Evolutionary conservation across 2,797 vertebrate genomes (phyloP).

Genomic region (Falco biarmicus): DNA sequence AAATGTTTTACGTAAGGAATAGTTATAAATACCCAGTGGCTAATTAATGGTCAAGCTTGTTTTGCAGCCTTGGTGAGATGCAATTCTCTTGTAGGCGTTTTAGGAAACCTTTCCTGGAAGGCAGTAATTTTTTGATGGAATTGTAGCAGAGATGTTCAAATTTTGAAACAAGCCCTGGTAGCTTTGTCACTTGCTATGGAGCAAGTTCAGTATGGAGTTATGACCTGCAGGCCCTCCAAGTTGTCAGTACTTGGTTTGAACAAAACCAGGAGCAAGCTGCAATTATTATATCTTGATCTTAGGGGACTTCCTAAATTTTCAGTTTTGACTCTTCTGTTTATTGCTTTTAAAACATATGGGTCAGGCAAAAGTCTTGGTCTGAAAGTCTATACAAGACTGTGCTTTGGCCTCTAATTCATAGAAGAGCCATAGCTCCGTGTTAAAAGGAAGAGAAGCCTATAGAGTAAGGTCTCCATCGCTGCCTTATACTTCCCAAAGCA

Average conservation of each 20-base stretch:
- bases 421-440: background rate
- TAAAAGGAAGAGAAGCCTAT: background rate
- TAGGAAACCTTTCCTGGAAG: background rate
- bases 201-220: background rate
- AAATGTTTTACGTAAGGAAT: background rate
- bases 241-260: background rate
- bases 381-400: background rate
- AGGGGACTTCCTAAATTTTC: background rate
- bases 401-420: background rate
- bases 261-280: background rate
- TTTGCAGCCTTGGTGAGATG: slow-evolving; percentile 38
- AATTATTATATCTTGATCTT: background rate
- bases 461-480: background rate
- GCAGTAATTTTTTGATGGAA: slow-evolving; percentile 7
- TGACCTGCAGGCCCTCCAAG: background rate
- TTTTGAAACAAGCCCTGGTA: background rate
- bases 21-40: background rate
- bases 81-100: background rate
- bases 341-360: background rate
- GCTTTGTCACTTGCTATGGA: background rate
- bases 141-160: background rate
- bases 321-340: background rate
- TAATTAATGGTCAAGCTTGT: background rate
- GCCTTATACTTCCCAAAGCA: background rate
- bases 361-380: background rate